Base-by-base conservation (phyloP, 92 coral and sea anemone species). In the Pocillopora grandis region DNA sequence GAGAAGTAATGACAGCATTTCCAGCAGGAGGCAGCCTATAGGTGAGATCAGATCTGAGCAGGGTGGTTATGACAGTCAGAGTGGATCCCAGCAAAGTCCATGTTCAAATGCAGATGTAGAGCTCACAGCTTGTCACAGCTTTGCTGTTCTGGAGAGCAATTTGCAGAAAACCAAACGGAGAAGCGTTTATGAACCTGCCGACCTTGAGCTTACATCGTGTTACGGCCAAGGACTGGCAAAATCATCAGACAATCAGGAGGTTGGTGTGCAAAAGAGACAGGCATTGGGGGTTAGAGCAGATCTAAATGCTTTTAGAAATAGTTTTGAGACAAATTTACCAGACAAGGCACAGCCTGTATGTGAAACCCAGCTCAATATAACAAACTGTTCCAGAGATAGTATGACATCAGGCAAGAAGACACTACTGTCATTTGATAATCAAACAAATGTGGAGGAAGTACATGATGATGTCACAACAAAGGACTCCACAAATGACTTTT, bases 301-400 rank as follows among this genome's bases (percentile, higher is more conserved):
- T 65, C 19, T 65, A 31, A 61, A 3, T 12, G 58, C 27, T 0
- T n/a, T 7, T 7, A 21, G 69, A 20, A 65, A 65, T 27, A 65
- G 36, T 65, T n/a, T 65, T 21, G 35, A 65, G 36, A 57, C 78
- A 57, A 42, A 75, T 71, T 3, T 35, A 9, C 55, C 27, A 1
- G 56, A 8, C 36, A 9, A 72, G 21, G 12, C 49, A 33, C 58
- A 2, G 19, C 58, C 49, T 6, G 80, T 35, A 5, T 8, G 21
- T 9, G n/a, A 31, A 27, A 33, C 33, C 13, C 58, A 18, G 6
- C 80, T 88, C 55, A 75, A 88, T 63, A 63, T 83, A 57, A 88
- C 84, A 10, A 70, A 76, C 64, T 88, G 91, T 71, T 71, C 48
- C 72, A 88, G 91, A 3, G 17, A 72, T 23, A 88, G 88, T 31